phyloP scores from a whole-genome alignment of 2,113 vertebrate genomes.

The Megaptera novaeangliae region DNA sequence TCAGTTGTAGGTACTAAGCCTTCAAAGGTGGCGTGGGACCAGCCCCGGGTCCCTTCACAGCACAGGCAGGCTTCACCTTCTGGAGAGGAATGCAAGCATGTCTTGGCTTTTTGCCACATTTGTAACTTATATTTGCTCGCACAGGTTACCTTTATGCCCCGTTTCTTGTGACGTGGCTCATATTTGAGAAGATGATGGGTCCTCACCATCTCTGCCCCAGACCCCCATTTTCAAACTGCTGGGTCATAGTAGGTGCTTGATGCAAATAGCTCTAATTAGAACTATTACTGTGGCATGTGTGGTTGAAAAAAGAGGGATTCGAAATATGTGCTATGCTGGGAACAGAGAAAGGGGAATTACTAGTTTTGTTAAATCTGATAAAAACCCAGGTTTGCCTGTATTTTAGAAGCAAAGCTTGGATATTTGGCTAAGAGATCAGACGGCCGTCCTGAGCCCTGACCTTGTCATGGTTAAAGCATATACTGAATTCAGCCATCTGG shows the following conservation, averaged over 20 bases:
- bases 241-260: not conserved
- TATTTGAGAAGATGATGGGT: not conserved
- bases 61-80: not conserved
- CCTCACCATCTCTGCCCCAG: not conserved
- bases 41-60: not conserved
- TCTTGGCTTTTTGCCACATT: not conserved
- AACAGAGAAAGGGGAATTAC: not conserved
- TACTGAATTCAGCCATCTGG: constrained; percentile 44
- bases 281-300: not conserved
- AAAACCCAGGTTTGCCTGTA: not conserved
- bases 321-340: not conserved
- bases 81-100: not conserved
- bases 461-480: not conserved
- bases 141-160: not conserved
- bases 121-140: not conserved
- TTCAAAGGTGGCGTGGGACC: not conserved
- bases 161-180: not conserved
- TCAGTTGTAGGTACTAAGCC: not conserved
- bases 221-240: not conserved
- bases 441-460: constrained; percentile 3
- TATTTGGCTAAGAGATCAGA: not conserved
- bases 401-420: not conserved
- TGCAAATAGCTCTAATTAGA: not conserved
- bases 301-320: not conserved
- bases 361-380: not conserved